Conservation (phyloP, 2,888 invertebrate species). For the Galerucella nymphaeae region DNA sequence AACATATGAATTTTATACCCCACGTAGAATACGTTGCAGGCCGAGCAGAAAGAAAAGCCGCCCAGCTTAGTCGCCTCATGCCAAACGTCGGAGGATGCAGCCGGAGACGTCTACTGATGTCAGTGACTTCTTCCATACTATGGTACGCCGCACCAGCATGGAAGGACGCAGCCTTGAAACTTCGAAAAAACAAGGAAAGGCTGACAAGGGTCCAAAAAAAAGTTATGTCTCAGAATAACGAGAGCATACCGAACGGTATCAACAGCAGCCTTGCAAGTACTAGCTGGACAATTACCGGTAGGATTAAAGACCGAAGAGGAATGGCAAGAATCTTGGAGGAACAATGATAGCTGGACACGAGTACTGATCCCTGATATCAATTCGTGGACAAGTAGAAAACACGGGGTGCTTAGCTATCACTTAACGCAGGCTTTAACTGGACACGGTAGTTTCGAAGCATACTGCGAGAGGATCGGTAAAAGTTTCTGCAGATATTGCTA, state of each 20-base stretch:
- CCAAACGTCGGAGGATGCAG: slow-evolving; percentile 1
- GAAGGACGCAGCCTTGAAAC: not conserved
- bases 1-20: not conserved
- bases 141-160: not conserved
- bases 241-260: not conserved
- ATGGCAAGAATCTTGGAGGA: not conserved
- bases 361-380: too few relatives aligned
- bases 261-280: not conserved
- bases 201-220: not conserved
- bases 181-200: not conserved
- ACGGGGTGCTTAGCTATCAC: too few relatives aligned
- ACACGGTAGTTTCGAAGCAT: too few relatives aligned
- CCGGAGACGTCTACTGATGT: slow-evolving; percentile 2
- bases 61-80: not conserved
- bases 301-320: too few relatives aligned
- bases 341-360: not conserved
- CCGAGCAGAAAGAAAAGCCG: slow-evolving; percentile 4
- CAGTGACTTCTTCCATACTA: not conserved
- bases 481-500: too few relatives aligned
- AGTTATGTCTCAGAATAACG: not conserved
- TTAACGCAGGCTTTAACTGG: too few relatives aligned
- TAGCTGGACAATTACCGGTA: not conserved
- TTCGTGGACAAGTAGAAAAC: too few relatives aligned
- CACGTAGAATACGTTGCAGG: slow-evolving; percentile 1
- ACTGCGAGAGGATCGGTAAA: too few relatives aligned